A percentile compares a stretch with the other conserved stretches of the same genome.
Evolutionary conservation across 2,113 vertebrate species (phyloP).

Genomic region (Dolichallabes microphthalmus): DNA sequence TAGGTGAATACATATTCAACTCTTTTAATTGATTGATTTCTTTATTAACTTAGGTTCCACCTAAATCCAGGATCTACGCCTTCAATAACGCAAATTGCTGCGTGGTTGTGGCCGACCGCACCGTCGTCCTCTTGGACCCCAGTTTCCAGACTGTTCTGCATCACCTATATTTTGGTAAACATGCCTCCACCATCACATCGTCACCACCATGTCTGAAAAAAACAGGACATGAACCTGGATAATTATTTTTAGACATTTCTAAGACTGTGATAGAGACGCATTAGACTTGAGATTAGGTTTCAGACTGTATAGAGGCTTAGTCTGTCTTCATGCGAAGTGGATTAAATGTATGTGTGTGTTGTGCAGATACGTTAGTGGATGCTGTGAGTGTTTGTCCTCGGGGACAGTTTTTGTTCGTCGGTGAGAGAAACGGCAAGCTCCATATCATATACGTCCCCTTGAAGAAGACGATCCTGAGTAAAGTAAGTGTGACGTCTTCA

Average conservation of each 20-base stretch:
- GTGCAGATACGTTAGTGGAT: constrained; percentile 86
- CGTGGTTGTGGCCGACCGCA: constrained; percentile 80
- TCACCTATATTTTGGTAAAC: constrained; percentile 85
- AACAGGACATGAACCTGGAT: neutral
- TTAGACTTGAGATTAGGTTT: neutral
- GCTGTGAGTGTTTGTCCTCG: constrained; percentile 82
- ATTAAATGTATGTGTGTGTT: neutral
- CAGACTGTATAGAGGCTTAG: too few species aligned
- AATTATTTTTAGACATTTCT: neutral
- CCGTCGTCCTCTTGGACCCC: constrained; percentile 84
- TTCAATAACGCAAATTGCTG: constrained; percentile 75
- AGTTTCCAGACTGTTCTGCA: constrained; percentile 79
- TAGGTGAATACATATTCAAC: neutral
- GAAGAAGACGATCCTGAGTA: constrained; percentile 85
- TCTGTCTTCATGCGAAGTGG: neutral
- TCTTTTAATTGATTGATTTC: neutral
- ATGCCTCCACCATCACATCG: neutral
- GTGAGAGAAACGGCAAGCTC: constrained; percentile 89
- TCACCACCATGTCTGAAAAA: neutral
- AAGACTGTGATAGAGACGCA: neutral
- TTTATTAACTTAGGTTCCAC: constrained; percentile 67
- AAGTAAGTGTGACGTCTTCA: constrained; percentile 64
- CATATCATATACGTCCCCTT: constrained; percentile 87
- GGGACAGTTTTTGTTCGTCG: constrained; percentile 85
- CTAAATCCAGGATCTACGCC: constrained; percentile 74